Conservation (phyloP, 2,113 vertebrate genomes). For the Salminus brasiliensis region DNA sequence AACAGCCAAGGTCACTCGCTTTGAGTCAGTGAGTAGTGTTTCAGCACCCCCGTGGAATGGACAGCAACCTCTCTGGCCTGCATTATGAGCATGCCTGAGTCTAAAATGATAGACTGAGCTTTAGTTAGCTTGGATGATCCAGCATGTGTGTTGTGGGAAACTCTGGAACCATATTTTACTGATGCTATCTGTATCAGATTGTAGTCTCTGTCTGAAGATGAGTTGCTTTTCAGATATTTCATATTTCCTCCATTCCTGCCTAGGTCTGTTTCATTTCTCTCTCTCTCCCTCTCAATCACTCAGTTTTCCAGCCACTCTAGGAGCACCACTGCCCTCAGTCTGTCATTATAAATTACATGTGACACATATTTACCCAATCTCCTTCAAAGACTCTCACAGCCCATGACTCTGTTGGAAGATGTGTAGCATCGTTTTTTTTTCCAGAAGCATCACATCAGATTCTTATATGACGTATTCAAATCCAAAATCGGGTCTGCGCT, state of each 20-base stretch:
- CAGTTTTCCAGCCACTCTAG: background rate
- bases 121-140: background rate
- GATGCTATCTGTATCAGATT: background rate
- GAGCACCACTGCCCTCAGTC: background rate
- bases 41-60: conserved; percentile 49
- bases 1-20: background rate
- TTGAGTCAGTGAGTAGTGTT: conserved; percentile 14
- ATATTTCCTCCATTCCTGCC: background rate
- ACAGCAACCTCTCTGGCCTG: conserved; percentile 44
- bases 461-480: background rate
- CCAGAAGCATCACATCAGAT: background rate
- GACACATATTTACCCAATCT: background rate
- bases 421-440: background rate
- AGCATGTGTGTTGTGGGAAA: background rate
- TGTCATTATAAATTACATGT: background rate
- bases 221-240: background rate
- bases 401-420: background rate
- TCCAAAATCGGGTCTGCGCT: background rate
- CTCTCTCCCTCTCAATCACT: background rate
- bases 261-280: background rate
- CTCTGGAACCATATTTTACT: background rate
- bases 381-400: background rate
- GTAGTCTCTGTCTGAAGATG: background rate
- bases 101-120: background rate
- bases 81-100: background rate